Conservation (phyloP, 2,113 vertebrate species). For the Salvelinus alpinus region DNA sequence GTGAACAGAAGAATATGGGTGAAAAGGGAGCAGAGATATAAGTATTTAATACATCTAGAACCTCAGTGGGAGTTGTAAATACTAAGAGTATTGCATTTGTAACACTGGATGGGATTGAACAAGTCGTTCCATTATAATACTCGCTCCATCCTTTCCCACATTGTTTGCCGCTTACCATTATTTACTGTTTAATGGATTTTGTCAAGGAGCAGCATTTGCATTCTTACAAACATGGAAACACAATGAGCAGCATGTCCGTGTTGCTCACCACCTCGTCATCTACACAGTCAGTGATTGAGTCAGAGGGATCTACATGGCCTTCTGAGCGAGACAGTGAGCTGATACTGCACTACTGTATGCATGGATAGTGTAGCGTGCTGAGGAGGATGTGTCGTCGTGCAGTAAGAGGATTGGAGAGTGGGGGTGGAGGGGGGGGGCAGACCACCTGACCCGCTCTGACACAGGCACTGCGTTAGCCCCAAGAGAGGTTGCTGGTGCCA, state of each 20-base stretch:
- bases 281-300: conserved; percentile 21
- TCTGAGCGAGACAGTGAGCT: background rate
- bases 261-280: background rate
- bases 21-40: background rate
- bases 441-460: conserved; percentile 32
- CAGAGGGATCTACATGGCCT: conserved; percentile 31
- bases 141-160: too few species aligned
- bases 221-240: too few species aligned
- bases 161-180: too few species aligned
- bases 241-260: background rate
- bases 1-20: background rate
- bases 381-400: conserved; percentile 24
- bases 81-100: too few species aligned
- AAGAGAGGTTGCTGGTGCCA: conserved; percentile 17
- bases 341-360: background rate
- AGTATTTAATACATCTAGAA: too few species aligned
- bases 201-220: too few species aligned
- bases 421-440: conserved; percentile 32
- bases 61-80: too few species aligned
- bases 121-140: too few species aligned
- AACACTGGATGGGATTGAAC: too few species aligned
- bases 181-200: too few species aligned
- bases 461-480: conserved; percentile 1
- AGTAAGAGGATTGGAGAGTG: conserved; percentile 57
- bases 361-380: background rate